Evolutionary conservation across 2,797 vertebrate genomes (phyloP).

Genomic region (Sebastes dallii): DNA sequence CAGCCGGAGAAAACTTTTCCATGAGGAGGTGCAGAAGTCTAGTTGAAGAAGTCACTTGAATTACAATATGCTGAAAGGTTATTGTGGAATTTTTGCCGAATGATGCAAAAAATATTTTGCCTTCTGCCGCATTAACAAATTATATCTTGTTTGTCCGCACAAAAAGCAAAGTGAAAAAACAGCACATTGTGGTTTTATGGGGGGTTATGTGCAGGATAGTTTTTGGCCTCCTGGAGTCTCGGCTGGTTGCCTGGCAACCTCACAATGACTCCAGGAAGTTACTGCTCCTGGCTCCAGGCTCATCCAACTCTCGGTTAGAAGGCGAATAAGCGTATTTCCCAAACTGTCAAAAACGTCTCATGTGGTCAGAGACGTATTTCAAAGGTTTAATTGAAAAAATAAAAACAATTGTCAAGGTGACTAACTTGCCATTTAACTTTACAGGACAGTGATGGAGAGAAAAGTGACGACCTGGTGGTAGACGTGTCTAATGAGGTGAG

Average conservation of each 20-base stretch:
- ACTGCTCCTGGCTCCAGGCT: neutral
- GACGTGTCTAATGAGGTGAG: conserved; percentile 98
- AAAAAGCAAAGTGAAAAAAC: neutral
- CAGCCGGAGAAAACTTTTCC: too few relatives aligned
- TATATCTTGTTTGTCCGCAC: neutral
- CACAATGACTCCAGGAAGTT: conserved; percentile 14
- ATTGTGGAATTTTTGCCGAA: too few relatives aligned
- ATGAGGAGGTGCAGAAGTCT: too few relatives aligned
- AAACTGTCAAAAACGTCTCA: neutral
- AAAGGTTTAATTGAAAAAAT: neutral
- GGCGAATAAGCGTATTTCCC: neutral
- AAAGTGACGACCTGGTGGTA: conserved; percentile 98
- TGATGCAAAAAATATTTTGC: too few relatives aligned
- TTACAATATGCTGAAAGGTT: too few relatives aligned
- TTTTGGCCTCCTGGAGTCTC: conserved; percentile 5
- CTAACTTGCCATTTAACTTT: conserved; percentile 46
- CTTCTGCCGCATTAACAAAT: neutral
- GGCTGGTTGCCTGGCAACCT: conserved; percentile 7
- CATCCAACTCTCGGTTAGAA: neutral
- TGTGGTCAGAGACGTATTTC: neutral
- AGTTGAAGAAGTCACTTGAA: too few relatives aligned
- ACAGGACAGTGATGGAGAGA: conserved; percentile 98
- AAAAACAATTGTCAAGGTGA: neutral
- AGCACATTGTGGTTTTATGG: neutral
- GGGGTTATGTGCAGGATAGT: neutral